Evolutionary conservation across 1,140 invertebrate species (phyloP).

Genomic region (Trichonephila clavata): DNA sequence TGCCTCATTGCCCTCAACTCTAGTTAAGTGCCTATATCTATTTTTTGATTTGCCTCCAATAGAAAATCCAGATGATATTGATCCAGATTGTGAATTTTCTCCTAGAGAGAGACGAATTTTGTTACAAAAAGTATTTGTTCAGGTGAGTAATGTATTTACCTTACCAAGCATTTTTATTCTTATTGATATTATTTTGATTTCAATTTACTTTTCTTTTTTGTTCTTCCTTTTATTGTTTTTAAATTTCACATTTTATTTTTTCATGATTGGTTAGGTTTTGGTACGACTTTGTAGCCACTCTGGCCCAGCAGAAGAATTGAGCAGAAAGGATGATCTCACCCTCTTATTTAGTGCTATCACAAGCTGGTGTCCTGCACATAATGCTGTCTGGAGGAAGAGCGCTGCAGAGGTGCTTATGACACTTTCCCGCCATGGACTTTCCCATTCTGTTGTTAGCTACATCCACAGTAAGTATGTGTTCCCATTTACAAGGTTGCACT

Average conservation of each 20-base stretch:
- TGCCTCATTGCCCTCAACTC: constrained; percentile 95
- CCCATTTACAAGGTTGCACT: too few species aligned
- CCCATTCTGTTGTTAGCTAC: constrained; percentile 95
- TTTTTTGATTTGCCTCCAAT: constrained; percentile 96
- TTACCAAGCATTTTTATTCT: too few species aligned
- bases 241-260: too few species aligned
- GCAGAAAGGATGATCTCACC: constrained; percentile 96
- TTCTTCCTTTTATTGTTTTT: too few species aligned
- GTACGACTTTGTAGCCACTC: constrained; percentile 95
- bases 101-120: constrained; percentile 93
- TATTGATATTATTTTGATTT: too few species aligned
- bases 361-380: constrained; percentile 94
- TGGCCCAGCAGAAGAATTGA: constrained; percentile 96
- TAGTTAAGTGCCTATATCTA: constrained; percentile 99
- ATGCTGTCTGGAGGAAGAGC: constrained; percentile 97
- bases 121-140: constrained; percentile 97
- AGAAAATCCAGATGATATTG: constrained; percentile 84
- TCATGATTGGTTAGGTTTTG: constrained; percentile 86
- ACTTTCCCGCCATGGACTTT: constrained; percentile 95
- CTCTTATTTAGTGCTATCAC: constrained; percentile 98
- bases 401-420: constrained; percentile 98
- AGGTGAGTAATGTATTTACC: constrained; percentile 84
- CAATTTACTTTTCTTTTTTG: too few species aligned
- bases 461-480: constrained; percentile 92
- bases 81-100: constrained; percentile 92